Base-by-base conservation (phyloP, 2,797 vertebrate genomes). In the Sebastes taczanowskii region DNA sequence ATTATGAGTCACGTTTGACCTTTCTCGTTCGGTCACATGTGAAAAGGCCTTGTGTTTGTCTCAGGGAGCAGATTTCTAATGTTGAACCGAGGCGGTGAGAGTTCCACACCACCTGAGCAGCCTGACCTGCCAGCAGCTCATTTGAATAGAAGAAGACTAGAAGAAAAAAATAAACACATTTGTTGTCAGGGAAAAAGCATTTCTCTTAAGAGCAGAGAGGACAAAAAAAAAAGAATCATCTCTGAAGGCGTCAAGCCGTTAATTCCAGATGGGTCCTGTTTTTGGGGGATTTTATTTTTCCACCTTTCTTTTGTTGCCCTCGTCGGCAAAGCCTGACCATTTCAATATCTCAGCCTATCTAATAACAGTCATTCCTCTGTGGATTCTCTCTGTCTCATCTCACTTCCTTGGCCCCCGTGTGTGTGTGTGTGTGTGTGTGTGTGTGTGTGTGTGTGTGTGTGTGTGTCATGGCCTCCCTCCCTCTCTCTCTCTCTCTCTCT, bases 281-380 rank as follows among this genome's bases (percentile, higher is more conserved):
- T 79, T 82, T 56, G 1, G 35, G 25, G 23, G 23, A 11, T 75
- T 77, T 78, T 68, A 11, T 35, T 78, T 78, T 72, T 73, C 53
- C 67, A 86, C 78, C 75, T 87, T 70, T 79, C 74, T 85, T 84
- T 87, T 83, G 81, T 88, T 88, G 77, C 62, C 71, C 80, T 84
- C 38, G 11, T 85, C 83, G 88, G 78, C 76, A 84, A 82, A 90
- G 86, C 85, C 91, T 91, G 92, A 91, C 92, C 86, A 89, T 92
- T 93, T 94, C 89, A 93, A 93, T 93, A 93, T 94, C 91, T 88
- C 86, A 90, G 86, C 85, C 90, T 77, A 91, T 93, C 90, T 93
- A 90, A 92, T 92, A 92, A 91, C 88, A 90, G 78, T 85, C 86
- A 87, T 90, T 91, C 90, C 91, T 89, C 80, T 69, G 88, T 84